phyloP scores from a whole-genome alignment of 2,113 vertebrate genomes.

The Sebastes schlegelii region DNA sequence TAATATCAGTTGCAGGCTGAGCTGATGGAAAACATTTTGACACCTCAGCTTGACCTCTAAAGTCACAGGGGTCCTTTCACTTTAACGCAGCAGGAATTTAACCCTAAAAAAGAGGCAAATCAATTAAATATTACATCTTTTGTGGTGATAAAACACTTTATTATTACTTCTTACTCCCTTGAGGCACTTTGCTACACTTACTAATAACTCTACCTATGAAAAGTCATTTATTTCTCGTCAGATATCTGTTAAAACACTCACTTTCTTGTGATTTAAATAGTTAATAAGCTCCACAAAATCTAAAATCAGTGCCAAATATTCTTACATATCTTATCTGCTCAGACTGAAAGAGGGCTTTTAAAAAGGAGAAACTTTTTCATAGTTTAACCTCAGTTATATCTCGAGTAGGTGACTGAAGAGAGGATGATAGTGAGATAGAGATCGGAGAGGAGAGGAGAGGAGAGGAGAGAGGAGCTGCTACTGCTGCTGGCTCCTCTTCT shows the following conservation, averaged over 20 bases:
- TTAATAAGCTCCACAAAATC: neutral
- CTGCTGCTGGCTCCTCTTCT: conserved; percentile 42
- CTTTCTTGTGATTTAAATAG: neutral
- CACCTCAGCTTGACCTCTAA: conserved; percentile 37
- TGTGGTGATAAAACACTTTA: neutral
- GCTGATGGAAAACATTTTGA: conserved; percentile 43
- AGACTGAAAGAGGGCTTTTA: neutral
- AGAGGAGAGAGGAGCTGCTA: neutral
- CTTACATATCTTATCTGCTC: neutral
- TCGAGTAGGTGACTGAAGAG: neutral
- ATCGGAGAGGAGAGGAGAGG: neutral
- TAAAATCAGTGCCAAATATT: neutral
- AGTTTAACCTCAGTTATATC: neutral
- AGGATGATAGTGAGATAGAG: conserved; percentile 1
- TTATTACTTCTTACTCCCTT: neutral
- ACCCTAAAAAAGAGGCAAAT: neutral
- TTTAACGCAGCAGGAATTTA: neutral
- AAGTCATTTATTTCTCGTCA: neutral
- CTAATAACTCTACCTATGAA: neutral
- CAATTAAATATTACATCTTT: neutral
- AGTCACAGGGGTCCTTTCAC: neutral
- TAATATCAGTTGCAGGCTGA: conserved; percentile 27
- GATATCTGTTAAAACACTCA: neutral
- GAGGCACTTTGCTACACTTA: neutral
- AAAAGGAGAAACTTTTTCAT: neutral